phyloP scores from a whole-genome alignment of 2,797 vertebrate species.

The Sardinella longiceps region DNA sequence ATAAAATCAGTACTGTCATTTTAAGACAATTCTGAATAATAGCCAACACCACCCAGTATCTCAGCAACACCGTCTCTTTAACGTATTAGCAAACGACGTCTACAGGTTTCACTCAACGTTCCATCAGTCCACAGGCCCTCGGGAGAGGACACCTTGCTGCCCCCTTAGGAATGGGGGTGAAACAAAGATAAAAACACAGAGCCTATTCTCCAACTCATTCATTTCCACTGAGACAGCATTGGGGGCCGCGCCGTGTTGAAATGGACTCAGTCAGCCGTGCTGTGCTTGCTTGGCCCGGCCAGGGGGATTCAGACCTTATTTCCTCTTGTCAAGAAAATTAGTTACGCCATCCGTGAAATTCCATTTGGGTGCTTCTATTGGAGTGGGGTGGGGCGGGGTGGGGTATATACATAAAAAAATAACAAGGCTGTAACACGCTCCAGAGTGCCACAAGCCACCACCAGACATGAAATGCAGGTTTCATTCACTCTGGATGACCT shows the following conservation, averaged over 20 bases:
- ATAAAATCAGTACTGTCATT: not conserved
- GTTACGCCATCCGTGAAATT: slow-evolving; percentile 31
- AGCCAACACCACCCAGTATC: not conserved
- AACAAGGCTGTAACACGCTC: not conserved
- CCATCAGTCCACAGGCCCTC: not conserved
- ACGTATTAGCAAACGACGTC: not conserved
- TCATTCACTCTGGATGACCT: not conserved
- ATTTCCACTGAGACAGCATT: slow-evolving; percentile 44
- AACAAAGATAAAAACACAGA: slow-evolving; percentile 35
- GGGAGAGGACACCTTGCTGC: not conserved
- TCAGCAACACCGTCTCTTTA: not conserved
- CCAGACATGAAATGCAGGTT: not conserved
- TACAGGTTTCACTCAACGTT: not conserved
- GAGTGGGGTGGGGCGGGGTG: not conserved
- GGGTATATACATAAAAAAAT: not conserved
- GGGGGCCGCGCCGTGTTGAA: slow-evolving; percentile 38
- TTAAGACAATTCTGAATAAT: not conserved
- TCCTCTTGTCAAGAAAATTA: slow-evolving; percentile 44
- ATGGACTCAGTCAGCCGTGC: slow-evolving; percentile 36
- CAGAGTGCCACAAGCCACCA: slow-evolving; percentile 2
- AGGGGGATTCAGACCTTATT: slow-evolving; percentile 46
- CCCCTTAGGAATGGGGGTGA: not conserved
- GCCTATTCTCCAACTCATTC: slow-evolving; percentile 3
- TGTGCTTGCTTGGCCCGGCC: slow-evolving; percentile 32
- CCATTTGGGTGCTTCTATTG: slow-evolving; percentile 21